phyloP scores from a whole-genome alignment of 2,888 invertebrate genomes.

The Tridacna gigas region DNA sequence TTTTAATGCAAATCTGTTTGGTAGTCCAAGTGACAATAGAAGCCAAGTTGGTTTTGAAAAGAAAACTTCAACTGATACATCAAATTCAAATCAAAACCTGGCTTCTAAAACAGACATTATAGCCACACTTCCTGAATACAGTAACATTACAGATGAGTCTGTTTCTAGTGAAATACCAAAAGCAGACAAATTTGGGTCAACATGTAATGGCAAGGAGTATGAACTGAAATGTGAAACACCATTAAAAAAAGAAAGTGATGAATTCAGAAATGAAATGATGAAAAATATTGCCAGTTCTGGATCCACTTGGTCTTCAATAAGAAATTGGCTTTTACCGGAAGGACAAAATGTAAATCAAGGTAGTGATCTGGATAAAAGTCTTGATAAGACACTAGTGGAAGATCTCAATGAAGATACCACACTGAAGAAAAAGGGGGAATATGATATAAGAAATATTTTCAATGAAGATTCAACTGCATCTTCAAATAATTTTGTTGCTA shows the following conservation, averaged over 20 bases:
- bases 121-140: slow-evolving; percentile 42
- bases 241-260: slow-evolving; percentile 19
- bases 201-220: neutral
- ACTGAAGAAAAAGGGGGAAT: neutral
- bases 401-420: slow-evolving; percentile 3
- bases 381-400: slow-evolving; percentile 41
- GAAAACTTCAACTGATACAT: neutral
- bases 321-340: slow-evolving; percentile 55
- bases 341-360: slow-evolving; percentile 32
- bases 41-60: neutral
- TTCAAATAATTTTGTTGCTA: slow-evolving; percentile 38
- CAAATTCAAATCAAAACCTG: neutral
- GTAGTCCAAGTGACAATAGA: too few relatives aligned
- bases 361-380: slow-evolving; percentile 4
- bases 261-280: slow-evolving; percentile 28
- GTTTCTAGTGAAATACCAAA: slow-evolving; percentile 17
- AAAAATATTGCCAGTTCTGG: slow-evolving; percentile 43
- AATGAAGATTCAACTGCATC: slow-evolving; percentile 15
- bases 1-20: neutral
- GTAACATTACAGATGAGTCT: slow-evolving; percentile 52
- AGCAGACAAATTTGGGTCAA: neutral
- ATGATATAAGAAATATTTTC: slow-evolving; percentile 6
- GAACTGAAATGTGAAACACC: slow-evolving; percentile 28
- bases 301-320: slow-evolving; percentile 44
- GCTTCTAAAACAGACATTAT: neutral